Base-by-base conservation (phyloP, 2,888 invertebrate genomes). In the Catocala nupta region DNA sequence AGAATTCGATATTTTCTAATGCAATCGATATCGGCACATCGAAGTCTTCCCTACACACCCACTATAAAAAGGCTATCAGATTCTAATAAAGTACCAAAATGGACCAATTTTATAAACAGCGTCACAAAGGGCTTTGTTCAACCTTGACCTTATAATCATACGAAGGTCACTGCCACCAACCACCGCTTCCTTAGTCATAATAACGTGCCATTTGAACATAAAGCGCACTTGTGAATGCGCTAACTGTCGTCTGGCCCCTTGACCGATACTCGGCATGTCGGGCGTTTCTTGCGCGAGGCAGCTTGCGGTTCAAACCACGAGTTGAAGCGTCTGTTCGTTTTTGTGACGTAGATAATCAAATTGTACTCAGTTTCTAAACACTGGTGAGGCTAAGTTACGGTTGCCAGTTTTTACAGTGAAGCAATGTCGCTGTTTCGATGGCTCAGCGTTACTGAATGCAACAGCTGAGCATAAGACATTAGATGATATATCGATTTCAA, bases 181-280 rank as follows among this genome's bases (percentile, higher is more conserved):
- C 50, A 55, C 51, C 60, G 57, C 67, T 63, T 68, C 59, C 65
- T 69, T 62, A 34, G 12, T 45, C 50, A 60, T 65, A 55, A 65
- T 56, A 65, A 57, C 59, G 52, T 25, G 51, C 56, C 68, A 74
- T 71, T 52, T 68, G 59, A 56, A 60, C 65, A 69, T 73, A 58
- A 71, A 71, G 63, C 60, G 60, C 49, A 65, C 71, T 71, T 63
- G 69, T 68, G 75, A 66, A 69, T 59, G 55, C 65, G 65, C 57
- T 82, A 82, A 83, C 82, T 82, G 84, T 84, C 82, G 68, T 66
- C 66, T 75, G 83, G 70, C 81, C 83, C 61, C 80, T 81, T 84
- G 84, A 85, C 85, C 84, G 82, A 82, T 64, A 81, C 77, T 75
- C 70, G 70, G 70, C 71, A 71, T 68, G 77, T 75, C 77, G 77